phyloP scores from a whole-genome alignment of 2,113 vertebrate species.

The Cavia porcellus region DNA sequence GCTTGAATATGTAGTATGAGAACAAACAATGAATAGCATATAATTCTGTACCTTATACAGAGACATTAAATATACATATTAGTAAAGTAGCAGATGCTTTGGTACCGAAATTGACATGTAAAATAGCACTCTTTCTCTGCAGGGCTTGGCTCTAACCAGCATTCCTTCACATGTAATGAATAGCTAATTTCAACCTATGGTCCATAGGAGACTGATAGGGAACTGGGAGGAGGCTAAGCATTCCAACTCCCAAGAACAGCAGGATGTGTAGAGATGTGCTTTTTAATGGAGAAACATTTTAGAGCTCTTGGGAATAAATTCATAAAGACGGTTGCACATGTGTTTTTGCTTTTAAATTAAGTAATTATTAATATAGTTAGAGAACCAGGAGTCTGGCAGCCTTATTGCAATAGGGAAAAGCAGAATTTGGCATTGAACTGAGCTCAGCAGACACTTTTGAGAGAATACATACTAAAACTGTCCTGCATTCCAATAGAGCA shows the following conservation, averaged over 20 bases:
- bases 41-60: constrained; percentile 84
- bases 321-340: constrained; percentile 77
- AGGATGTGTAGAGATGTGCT: constrained; percentile 81
- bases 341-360: constrained; percentile 82
- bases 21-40: constrained; percentile 82
- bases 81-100: constrained; percentile 87
- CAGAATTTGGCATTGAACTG: constrained; percentile 30
- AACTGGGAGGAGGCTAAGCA: constrained; percentile 8
- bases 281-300: constrained; percentile 85
- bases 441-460: constrained; percentile 18
- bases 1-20: constrained; percentile 79
- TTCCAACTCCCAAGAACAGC: constrained; percentile 80
- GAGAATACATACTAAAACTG: constrained; percentile 19
- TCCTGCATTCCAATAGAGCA: neutral
- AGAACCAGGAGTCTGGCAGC: constrained; percentile 64
- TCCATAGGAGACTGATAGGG: constrained; percentile 81
- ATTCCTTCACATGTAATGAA: constrained; percentile 88
- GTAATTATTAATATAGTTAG: constrained; percentile 72
- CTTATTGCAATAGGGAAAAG: neutral
- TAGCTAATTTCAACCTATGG: constrained; percentile 87
- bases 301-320: constrained; percentile 83
- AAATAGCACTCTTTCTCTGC: constrained; percentile 84
- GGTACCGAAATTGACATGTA: constrained; percentile 85
- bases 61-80: constrained; percentile 86
- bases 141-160: constrained; percentile 81